These are phyloP conservation scores for Alectura lathami DNA, from an alignment of 2,113 vertebrate genomes.

Conservation along the genomic window DNA sequence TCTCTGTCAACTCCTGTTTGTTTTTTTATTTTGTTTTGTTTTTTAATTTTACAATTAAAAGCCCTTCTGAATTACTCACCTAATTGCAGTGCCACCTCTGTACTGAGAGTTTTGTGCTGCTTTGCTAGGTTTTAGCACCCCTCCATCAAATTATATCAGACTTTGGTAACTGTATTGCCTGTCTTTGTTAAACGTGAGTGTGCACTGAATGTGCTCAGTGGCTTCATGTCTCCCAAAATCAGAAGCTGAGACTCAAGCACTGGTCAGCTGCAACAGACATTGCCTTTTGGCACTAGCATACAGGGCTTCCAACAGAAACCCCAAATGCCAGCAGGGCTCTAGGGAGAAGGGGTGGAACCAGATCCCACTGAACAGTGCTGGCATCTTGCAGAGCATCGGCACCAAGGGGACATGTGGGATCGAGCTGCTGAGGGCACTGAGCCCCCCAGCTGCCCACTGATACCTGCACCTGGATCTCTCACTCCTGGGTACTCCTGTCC, in stretches of 20 bases:
- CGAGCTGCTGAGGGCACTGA: rapidly evolving
- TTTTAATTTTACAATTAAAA: not conserved
- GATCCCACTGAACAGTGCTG: rapidly evolving
- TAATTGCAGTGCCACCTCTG: rapidly evolving
- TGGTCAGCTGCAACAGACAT: not conserved
- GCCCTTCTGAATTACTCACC: not conserved
- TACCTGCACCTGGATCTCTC: not conserved
- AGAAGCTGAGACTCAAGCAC: not conserved
- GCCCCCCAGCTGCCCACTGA: not conserved
- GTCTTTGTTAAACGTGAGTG: not conserved
- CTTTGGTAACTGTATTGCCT: not conserved
- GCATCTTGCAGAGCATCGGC: not conserved
- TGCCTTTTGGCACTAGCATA: not conserved
- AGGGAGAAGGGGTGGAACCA: not conserved
- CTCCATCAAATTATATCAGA: not conserved
- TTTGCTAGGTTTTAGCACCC: not conserved
- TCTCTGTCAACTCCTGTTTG: not conserved
- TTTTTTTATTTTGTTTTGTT: not conserved
- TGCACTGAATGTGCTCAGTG: not conserved
- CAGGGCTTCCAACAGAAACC: not conserved
- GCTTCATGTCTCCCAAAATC: not conserved
- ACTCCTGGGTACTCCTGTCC: not conserved
- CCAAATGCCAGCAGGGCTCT: not conserved
- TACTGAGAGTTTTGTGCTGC: not conserved
- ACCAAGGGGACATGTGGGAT: not conserved